Evolutionary conservation across 1,140 invertebrate species (phyloP), one percentile per base, ranked within the genome.

Genomic region (Leptonema lineaticorne): DNA sequence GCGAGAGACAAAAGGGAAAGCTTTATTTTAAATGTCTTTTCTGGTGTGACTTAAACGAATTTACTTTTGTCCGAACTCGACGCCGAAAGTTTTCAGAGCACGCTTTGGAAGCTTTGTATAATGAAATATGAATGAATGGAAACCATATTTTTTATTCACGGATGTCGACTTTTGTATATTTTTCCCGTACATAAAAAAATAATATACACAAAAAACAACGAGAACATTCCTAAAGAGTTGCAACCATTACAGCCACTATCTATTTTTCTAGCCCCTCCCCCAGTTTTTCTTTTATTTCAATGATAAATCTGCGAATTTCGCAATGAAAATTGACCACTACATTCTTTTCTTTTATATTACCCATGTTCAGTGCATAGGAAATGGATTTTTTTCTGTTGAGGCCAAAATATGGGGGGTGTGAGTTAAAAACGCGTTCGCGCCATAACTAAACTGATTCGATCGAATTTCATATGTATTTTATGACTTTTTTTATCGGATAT

Each of bases 11-110:
- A 63, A n/a, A 66, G 57, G 57, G 30, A 57, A 50, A 63, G 69
- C 64, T 70, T 70, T 67, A 66, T 70, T 69, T 69, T 69, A 69
- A 69, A 69, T 53, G 62, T 69, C 64, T 63, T 69, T 48, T 63
- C 67, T 53, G 66, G 58, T 59, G 45, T 33, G 67, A 64, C 67
- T 64, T 69, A 60, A 62, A 60, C 59, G 57, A 60, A 60, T 59
- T 41, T 57, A 56, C 64, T 56, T 48, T 48, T 29, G 56, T 24
- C 41, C 26, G 53, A 46, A 11, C n/a, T 24, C 50, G 50, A 22
- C 50, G 67, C 67, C 22, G 60, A 57, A 63, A 69, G 46, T 63
- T 64, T 53, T 64, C 62, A 24, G 60, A 28, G 16, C 63, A 59
- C 68, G 62, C 63, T 58, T 18, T 33, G 45, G 27, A 60, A 45